Evolutionary conservation across 1,140 invertebrate genomes (phyloP).

Genomic region (Zaprionus capensis): DNA sequence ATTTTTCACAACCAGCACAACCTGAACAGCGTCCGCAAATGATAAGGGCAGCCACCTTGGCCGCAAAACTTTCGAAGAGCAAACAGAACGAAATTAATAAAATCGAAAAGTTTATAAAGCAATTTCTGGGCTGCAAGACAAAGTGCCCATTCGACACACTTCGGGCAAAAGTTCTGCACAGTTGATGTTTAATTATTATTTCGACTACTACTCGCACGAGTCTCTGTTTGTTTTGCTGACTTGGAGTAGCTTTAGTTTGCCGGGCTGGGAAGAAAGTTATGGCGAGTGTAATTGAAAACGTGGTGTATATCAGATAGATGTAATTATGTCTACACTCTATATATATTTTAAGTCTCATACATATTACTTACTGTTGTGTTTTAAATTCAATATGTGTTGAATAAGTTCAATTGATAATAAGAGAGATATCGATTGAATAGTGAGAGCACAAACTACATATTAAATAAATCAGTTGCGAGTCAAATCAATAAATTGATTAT

Average conservation of each 20-base stretch:
- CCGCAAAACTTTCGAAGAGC: not conserved
- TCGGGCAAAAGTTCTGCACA: not conserved
- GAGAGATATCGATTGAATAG: too few species aligned
- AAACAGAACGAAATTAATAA: slow-evolving; percentile 20
- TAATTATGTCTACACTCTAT: not conserved
- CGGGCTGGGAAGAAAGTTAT: not conserved
- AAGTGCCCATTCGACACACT: slow-evolving; percentile 11
- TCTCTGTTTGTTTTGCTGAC: not conserved
- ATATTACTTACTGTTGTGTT: not conserved
- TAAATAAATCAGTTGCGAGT: not conserved
- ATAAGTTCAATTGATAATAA: too few species aligned
- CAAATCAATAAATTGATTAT: not conserved
- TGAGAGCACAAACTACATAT: too few species aligned
- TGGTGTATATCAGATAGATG: not conserved
- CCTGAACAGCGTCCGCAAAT: slow-evolving; percentile 1
- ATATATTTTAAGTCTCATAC: not conserved
- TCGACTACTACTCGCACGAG: slow-evolving; percentile 5
- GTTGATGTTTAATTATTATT: slow-evolving; percentile 24
- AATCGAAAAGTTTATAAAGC: slow-evolving; percentile 21
- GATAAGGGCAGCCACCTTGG: not conserved
- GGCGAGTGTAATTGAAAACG: not conserved
- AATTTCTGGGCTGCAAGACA: slow-evolving; percentile 17
- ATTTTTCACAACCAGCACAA: slow-evolving; percentile 3
- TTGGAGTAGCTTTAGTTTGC: not conserved
- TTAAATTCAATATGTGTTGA: not conserved